Conservation (phyloP, 1,140 invertebrate genomes). For the Zophobas morio region DNA sequence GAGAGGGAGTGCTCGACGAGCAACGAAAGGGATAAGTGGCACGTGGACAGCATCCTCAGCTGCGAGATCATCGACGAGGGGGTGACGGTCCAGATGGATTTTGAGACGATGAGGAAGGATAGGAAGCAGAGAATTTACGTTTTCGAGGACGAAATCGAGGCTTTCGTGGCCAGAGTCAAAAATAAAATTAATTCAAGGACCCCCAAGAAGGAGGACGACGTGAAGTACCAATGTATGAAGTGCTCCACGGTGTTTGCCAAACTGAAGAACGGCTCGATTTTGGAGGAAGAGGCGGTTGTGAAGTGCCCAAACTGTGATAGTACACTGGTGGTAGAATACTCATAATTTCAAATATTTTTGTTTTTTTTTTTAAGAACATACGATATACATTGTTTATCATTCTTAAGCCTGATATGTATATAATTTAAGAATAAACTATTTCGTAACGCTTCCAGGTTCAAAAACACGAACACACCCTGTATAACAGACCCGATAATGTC, state of each 20-base stretch:
- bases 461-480: too few species aligned
- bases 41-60: slow-evolving; percentile 71
- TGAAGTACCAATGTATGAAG: slow-evolving; percentile 76
- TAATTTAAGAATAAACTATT: too few species aligned
- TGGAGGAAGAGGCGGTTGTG: slow-evolving; percentile 55
- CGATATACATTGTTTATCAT: neutral
- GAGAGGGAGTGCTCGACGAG: slow-evolving; percentile 69
- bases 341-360: neutral
- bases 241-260: slow-evolving; percentile 74
- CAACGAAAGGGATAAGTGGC: slow-evolving; percentile 73
- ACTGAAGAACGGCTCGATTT: slow-evolving; percentile 66
- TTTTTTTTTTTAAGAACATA: too few species aligned
- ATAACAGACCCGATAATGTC: too few species aligned
- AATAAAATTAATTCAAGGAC: slow-evolving; percentile 66
- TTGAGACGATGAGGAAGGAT: slow-evolving; percentile 74
- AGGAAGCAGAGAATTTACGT: slow-evolving; percentile 73
- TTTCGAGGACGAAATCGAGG: slow-evolving; percentile 73
- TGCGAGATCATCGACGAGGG: slow-evolving; percentile 68
- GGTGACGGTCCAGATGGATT: slow-evolving; percentile 73
- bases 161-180: slow-evolving; percentile 64
- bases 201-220: slow-evolving; percentile 70
- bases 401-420: neutral
- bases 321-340: slow-evolving; percentile 70
- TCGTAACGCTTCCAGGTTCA: too few species aligned
- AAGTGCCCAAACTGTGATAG: slow-evolving; percentile 75